A percentile compares a stretch with the other conserved stretches of the same genome.
These are phyloP conservation scores for Entomobrya proxima DNA, from an alignment of 2,888 invertebrate species.

Conservation along the genomic window DNA sequence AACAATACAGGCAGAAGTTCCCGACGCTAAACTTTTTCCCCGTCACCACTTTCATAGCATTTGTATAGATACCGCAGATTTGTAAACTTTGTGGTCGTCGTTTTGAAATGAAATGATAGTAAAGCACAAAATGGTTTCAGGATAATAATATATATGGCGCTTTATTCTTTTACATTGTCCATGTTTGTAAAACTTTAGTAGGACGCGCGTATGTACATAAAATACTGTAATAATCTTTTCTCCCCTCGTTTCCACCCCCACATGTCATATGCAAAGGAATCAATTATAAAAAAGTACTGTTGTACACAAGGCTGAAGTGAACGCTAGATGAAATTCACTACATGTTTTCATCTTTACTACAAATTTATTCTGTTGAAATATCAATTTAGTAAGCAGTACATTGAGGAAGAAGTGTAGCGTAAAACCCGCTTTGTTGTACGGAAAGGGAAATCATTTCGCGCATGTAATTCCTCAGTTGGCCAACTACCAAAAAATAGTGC, in stretches of 20 bases:
- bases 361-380: neutral
- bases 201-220: too few species aligned
- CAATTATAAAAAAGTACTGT: slow-evolving; percentile 27
- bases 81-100: neutral
- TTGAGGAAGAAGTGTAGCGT: neutral
- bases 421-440: neutral
- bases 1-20: too few species aligned
- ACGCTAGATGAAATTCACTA: neutral
- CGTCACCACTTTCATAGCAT: neutral
- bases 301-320: neutral
- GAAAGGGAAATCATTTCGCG: slow-evolving; percentile 1
- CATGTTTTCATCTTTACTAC: neutral
- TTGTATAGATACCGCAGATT: neutral
- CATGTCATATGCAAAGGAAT: slow-evolving; percentile 50
- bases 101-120: too few species aligned
- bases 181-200: too few species aligned
- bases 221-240: neutral
- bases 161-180: too few species aligned
- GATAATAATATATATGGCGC: too few species aligned
- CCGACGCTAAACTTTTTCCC: neutral
- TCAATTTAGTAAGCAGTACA: neutral
- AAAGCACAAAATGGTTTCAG: too few species aligned
- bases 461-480: neutral
- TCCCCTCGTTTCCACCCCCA: neutral
- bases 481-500: neutral